These are phyloP conservation scores for Hippoglossus stenolepis DNA, from an alignment of 2,113 vertebrate species.

Conservation along the genomic window DNA sequence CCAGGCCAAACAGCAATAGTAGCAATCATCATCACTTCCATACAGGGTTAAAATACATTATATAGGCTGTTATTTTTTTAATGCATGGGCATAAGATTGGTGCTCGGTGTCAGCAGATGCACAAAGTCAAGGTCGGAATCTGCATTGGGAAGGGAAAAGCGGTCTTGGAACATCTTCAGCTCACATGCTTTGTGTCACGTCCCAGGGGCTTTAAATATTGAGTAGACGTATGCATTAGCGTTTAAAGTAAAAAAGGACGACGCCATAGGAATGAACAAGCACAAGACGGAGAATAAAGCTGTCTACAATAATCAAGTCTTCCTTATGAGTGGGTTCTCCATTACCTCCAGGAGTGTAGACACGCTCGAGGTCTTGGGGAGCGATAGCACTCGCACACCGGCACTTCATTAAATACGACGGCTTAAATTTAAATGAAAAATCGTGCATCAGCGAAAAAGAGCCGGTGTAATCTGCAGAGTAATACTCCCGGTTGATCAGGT, in stretches of 20 bases:
- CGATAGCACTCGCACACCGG: background rate
- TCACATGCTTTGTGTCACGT: background rate
- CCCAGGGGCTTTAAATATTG: background rate
- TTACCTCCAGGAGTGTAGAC: background rate
- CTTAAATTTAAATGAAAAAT: slow-evolving; percentile 14
- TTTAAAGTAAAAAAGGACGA: background rate
- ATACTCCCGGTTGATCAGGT: background rate
- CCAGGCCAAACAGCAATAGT: no score
- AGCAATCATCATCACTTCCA: no score
- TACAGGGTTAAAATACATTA: no score
- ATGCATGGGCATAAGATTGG: no score
- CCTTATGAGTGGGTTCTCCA: background rate
- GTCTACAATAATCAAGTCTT: slow-evolving; percentile 12
- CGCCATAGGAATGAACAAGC: slow-evolving; percentile 1
- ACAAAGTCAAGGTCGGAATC: no score
- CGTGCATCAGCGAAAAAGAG: slow-evolving; percentile 7
- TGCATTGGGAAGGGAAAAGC: no score
- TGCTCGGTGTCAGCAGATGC: no score
- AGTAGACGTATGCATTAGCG: no score
- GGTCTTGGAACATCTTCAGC: no score
- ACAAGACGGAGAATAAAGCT: slow-evolving; percentile 4
- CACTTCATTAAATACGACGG: slow-evolving; percentile 7
- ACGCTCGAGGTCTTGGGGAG: background rate
- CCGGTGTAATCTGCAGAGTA: slow-evolving; percentile 11
- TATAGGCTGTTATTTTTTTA: no score